These are phyloP conservation scores for Scortum barcoo DNA, from an alignment of 2,113 vertebrate genomes.

Conservation along the genomic window DNA sequence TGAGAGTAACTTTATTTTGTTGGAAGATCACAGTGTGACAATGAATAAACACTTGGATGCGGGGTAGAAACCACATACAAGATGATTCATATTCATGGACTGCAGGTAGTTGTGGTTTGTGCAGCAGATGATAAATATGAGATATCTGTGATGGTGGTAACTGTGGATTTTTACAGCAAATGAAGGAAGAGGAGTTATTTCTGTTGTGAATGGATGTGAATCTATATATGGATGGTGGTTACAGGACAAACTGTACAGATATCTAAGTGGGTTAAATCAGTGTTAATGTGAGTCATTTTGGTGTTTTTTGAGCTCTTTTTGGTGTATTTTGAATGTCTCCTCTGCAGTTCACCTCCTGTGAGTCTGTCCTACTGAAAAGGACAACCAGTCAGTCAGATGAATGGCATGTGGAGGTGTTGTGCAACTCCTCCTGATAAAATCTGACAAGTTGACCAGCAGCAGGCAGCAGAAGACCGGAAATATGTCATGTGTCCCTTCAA, in stretches of 20 bases:
- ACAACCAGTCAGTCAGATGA: conserved; percentile 27
- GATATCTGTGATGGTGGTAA: no score
- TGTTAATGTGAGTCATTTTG: not conserved
- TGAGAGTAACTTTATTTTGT: not conserved
- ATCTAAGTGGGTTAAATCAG: not conserved
- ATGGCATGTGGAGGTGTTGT: conserved; percentile 30
- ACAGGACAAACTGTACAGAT: not conserved
- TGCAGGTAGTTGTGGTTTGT: not conserved
- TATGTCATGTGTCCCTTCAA: not conserved
- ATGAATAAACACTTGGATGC: not conserved
- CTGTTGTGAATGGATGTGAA: not conserved
- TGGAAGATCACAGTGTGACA: not conserved
- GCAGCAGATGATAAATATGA: not conserved
- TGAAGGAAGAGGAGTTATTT: not conserved
- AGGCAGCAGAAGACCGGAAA: not conserved
- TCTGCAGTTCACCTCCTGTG: not conserved
- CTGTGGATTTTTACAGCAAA: not conserved
- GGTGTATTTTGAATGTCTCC: no score
- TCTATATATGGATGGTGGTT: no score
- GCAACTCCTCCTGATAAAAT: conserved; percentile 3
- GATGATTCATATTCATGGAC: not conserved
- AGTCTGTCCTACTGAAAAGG: conserved; percentile 1
- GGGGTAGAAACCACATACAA: not conserved
- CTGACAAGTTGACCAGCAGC: not conserved
- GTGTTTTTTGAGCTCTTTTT: not conserved